phyloP scores from a whole-genome alignment of 2,888 invertebrate genomes.

The Ochropacha duplaris region DNA sequence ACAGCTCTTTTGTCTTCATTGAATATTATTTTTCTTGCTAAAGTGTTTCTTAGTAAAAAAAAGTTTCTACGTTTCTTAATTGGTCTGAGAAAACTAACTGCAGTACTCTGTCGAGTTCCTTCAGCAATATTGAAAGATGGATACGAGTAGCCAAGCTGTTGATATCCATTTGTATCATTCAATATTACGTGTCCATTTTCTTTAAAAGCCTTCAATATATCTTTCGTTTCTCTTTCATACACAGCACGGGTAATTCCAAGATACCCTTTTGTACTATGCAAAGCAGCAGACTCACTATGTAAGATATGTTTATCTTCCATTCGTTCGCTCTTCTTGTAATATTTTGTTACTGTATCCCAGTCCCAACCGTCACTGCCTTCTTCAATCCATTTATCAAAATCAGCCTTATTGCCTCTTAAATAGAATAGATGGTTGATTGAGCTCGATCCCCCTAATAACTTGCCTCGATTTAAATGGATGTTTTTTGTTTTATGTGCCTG shows the following conservation, averaged over 20 bases:
- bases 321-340: slow-evolving; percentile 14
- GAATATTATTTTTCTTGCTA: slow-evolving; percentile 6
- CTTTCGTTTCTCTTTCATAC: not conserved
- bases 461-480: slow-evolving; percentile 77
- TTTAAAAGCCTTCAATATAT: not conserved
- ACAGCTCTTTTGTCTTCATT: slow-evolving; percentile 7
- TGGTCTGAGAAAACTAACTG: slow-evolving; percentile 8
- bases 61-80: slow-evolving; percentile 9
- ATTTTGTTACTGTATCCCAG: slow-evolving; percentile 69
- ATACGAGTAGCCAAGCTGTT: slow-evolving; percentile 13
- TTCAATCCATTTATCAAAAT: slow-evolving; percentile 76
- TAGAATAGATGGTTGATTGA: slow-evolving; percentile 84
- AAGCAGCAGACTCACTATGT: not conserved
- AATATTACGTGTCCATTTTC: slow-evolving; percentile 1
- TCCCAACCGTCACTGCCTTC: slow-evolving; percentile 80
- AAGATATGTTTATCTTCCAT: slow-evolving; percentile 7
- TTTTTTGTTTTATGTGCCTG: slow-evolving; percentile 13
- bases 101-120: slow-evolving; percentile 11
- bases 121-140: slow-evolving; percentile 9
- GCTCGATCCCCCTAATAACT: slow-evolving; percentile 83
- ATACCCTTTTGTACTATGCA: slow-evolving; percentile 62
- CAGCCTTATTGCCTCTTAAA: slow-evolving; percentile 80
- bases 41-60: slow-evolving; percentile 8
- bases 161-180: slow-evolving; percentile 9
- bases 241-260: slow-evolving; percentile 34